Evolutionary conservation across 2,888 invertebrate species (phyloP), one percentile per base, ranked within the genome.

Genomic region (Listrodromus nycthemerus): DNA sequence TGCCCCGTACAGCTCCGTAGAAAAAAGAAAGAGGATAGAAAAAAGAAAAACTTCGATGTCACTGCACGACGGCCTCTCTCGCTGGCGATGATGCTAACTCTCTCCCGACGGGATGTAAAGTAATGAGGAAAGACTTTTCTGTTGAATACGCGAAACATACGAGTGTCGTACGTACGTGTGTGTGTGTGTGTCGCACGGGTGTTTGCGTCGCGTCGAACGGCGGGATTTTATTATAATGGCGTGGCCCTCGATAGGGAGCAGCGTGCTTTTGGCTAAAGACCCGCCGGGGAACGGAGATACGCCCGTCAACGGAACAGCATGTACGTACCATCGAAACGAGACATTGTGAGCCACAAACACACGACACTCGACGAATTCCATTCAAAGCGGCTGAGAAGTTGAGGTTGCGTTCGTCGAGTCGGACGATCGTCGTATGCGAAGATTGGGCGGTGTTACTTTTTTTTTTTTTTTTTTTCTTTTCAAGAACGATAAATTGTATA

Each of bases 231-330:
- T 71, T 85, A 91, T 90, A 90, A 93, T 93, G 93, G 92, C 93
- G 92, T 91, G 93, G 90, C 89, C 91, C 89, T 89, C 91, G 87
- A 88, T 89, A 86, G 90, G 86, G 87, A 86, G 79, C 90, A 90
- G 89, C 90, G 90, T 89, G 88, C 86, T 88, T 84, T 81, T 79
- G 71, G 86, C 77, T 81, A 85, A 85, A 86, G 81, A 84, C 81
- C 87, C 88, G 83, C 83, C 87, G 86, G 83, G 81, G 77, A 86
- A 85, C 80, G 87, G 86, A 88, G 88, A 87, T 89, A 88, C 87
- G 85, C 87, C 86, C 70, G 69, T 69, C 69, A 82, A 83, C 77
- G 83, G 82, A 86, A 81, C 82, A 8, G 45, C 73, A 85, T 77
- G 89, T 86, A 89, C 88, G 87, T 89, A 82, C 70, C 48, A 63